These are phyloP conservation scores for Zophobas morio DNA, from an alignment of 1,140 invertebrate species.

Conservation along the genomic window DNA sequence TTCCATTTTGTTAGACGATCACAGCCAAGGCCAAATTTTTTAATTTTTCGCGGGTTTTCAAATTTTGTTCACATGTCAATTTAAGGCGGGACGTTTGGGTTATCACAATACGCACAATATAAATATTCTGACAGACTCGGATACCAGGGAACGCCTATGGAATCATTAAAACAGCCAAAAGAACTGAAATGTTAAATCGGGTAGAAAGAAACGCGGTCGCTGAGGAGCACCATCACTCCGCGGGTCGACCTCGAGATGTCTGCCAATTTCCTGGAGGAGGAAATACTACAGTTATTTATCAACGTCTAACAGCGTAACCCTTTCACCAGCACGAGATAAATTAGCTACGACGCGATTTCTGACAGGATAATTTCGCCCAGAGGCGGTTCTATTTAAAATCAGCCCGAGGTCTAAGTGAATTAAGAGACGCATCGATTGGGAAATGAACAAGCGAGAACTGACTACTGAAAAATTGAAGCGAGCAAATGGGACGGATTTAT, in stretches of 20 bases:
- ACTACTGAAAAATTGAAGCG: background rate
- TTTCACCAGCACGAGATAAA: constrained; percentile 23
- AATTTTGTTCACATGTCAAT: too few relatives aligned
- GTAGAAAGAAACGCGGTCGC: constrained; percentile 72
- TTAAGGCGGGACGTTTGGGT: too few relatives aligned
- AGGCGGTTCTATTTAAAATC: constrained; percentile 12
- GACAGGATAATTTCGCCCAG: constrained; percentile 13
- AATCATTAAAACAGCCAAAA: too few relatives aligned
- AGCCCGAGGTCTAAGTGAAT: constrained; percentile 12
- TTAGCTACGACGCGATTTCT: constrained; percentile 26
- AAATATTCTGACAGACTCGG: too few relatives aligned
- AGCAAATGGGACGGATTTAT: constrained; percentile 1
- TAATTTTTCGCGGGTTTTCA: too few relatives aligned
- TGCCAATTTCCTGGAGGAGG: constrained; percentile 70
- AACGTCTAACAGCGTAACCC: constrained; percentile 17
- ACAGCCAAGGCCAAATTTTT: too few relatives aligned
- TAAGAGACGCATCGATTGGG: constrained; percentile 13
- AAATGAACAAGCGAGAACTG: background rate
- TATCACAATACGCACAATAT: too few relatives aligned
- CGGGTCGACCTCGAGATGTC: constrained; percentile 75
- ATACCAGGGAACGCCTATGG: too few relatives aligned
- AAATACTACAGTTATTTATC: background rate
- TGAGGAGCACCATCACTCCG: constrained; percentile 82
- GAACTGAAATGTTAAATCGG: too few relatives aligned
- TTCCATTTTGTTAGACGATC: too few relatives aligned